A percentile compares a stretch with the other conserved stretches of the same genome.
Conservation (phyloP, 2,797 vertebrate genomes). For the Trematomus bernacchii region DNA sequence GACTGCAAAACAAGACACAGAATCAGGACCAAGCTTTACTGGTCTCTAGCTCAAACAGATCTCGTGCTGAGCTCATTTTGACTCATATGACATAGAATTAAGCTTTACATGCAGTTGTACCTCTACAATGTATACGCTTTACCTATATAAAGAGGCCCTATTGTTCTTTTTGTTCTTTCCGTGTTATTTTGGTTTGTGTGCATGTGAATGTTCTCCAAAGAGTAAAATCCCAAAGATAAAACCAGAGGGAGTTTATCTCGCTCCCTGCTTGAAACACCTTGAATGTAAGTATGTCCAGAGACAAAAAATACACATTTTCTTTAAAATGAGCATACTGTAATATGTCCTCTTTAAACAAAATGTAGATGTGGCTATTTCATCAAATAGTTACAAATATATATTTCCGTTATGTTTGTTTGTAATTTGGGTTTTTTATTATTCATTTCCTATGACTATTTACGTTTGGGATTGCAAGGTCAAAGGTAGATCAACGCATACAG, state of each 20-base stretch:
- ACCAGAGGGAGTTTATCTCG: too few relatives aligned
- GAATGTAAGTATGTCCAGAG: too few relatives aligned
- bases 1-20: constrained; percentile 27
- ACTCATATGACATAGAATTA: constrained; percentile 16
- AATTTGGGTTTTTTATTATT: background rate
- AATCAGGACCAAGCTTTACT: constrained; percentile 20
- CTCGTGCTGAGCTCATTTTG: constrained; percentile 16
- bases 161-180: too few relatives aligned
- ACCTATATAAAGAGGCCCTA: background rate
- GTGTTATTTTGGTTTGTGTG: too few relatives aligned
- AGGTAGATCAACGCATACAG: background rate
- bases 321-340: too few relatives aligned
- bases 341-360: constrained; percentile 1
- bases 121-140: constrained; percentile 9
- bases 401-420: background rate
- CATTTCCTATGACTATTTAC: background rate
- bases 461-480: background rate
- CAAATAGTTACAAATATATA: background rate
- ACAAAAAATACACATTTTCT: too few relatives aligned
- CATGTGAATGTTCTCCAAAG: too few relatives aligned
- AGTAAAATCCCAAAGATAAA: too few relatives aligned
- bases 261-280: too few relatives aligned
- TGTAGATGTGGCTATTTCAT: background rate
- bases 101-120: constrained; percentile 22
- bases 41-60: constrained; percentile 13